Percentiles rank a stretch among this genome's conserved stretches.
phyloP scores from a whole-genome alignment of 2,888 invertebrate species.

The Philaethria dido region DNA sequence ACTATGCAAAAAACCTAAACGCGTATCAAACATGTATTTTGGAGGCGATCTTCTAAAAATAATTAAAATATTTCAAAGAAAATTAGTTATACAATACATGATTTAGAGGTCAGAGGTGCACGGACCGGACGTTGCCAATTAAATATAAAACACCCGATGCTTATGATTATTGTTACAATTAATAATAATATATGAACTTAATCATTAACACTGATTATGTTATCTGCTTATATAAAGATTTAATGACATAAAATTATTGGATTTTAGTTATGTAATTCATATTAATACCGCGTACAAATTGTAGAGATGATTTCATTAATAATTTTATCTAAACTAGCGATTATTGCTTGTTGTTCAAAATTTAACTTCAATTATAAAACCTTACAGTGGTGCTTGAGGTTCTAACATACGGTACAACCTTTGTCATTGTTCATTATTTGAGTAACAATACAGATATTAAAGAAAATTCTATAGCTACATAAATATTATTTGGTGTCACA shows the following conservation, averaged over 20 bases:
- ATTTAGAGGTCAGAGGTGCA: slow-evolving; percentile 35
- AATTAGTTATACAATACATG: background rate
- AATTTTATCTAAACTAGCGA: too few relatives aligned
- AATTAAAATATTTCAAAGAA: slow-evolving; percentile 5
- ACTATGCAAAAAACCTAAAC: slow-evolving; percentile 13
- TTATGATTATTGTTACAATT: background rate
- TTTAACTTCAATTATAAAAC: too few relatives aligned
- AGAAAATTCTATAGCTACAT: too few relatives aligned
- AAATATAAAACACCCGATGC: slow-evolving; percentile 6
- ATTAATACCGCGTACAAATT: background rate
- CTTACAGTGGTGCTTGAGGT: too few relatives aligned
- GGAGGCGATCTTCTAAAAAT: slow-evolving; percentile 20
- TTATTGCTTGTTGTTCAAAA: too few relatives aligned
- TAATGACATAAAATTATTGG: too few relatives aligned
- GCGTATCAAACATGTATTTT: slow-evolving; percentile 27
- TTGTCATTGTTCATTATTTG: background rate
- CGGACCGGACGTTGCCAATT: slow-evolving; percentile 17
- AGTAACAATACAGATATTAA: too few relatives aligned
- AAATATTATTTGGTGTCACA: background rate
- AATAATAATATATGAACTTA: slow-evolving; percentile 1
- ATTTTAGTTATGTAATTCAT: background rate
- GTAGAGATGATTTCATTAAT: background rate
- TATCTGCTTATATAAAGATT: background rate
- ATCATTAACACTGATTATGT: background rate
- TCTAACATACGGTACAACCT: too few relatives aligned